These are phyloP conservation scores for Flabesymbios commensalis DNA, from an alignment of 2,888 invertebrate genomes.

Conservation along the genomic window DNA sequence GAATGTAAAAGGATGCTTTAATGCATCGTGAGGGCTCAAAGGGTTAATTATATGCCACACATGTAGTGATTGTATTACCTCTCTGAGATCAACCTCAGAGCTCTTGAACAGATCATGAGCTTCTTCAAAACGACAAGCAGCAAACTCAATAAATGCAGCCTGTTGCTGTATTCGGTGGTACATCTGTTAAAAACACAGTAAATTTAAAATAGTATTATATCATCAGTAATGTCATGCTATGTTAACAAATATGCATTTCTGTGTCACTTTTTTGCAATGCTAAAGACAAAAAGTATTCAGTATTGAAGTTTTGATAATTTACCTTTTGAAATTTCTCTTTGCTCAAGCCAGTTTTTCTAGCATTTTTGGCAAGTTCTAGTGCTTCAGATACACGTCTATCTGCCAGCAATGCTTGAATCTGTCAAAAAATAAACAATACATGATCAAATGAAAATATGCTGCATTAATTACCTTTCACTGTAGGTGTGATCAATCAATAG, in stretches of 20 bases:
- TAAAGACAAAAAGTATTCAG: constrained; percentile 5
- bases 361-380: constrained; percentile 63
- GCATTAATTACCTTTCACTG: too few species aligned
- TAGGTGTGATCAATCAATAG: too few species aligned
- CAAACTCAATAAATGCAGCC: constrained; percentile 64
- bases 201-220: too few species aligned
- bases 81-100: constrained; percentile 62
- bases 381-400: constrained; percentile 65
- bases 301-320: neutral
- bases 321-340: constrained; percentile 61
- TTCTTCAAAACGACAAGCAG: constrained; percentile 62
- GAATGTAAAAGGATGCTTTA: too few species aligned
- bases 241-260: too few species aligned
- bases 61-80: constrained; percentile 46
- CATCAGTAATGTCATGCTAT: too few species aligned
- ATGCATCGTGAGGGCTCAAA: too few species aligned
- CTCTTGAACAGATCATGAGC: constrained; percentile 61
- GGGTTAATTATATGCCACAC: neutral
- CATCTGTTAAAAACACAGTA: constrained; percentile 49
- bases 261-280: too few species aligned
- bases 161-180: constrained; percentile 61
- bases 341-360: constrained; percentile 56
- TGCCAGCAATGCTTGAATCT: constrained; percentile 61
- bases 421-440: neutral
- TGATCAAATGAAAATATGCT: too few species aligned